phyloP scores from a whole-genome alignment of 2,113 vertebrate genomes.

The Archocentrus centrarchus region DNA sequence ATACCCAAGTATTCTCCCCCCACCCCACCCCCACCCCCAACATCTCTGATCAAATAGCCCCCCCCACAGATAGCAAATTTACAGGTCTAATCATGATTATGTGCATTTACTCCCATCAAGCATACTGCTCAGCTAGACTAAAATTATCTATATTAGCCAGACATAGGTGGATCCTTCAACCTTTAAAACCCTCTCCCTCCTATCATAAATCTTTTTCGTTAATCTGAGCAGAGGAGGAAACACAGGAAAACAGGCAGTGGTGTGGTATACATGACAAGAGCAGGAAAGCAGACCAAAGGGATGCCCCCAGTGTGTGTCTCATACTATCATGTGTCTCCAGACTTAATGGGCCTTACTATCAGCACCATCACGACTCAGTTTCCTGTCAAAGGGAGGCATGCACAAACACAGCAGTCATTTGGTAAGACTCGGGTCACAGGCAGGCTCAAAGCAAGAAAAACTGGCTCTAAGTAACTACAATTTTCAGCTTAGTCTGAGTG shows the following conservation, averaged over 20 bases:
- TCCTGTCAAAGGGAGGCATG: slow-evolving; percentile 72
- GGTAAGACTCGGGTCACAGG: slow-evolving; percentile 22
- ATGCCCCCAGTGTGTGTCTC: slow-evolving; percentile 63
- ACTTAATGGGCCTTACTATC: slow-evolving; percentile 74
- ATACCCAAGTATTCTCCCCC: slow-evolving; percentile 34
- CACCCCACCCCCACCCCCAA: neutral
- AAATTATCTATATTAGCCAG: slow-evolving; percentile 13
- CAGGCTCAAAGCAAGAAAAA: slow-evolving; percentile 17
- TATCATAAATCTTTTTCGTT: neutral
- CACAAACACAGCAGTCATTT: slow-evolving; percentile 66
- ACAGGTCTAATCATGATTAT: slow-evolving; percentile 23
- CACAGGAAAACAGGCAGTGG: slow-evolving; percentile 42
- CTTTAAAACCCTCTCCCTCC: neutral
- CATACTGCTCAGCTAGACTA: neutral
- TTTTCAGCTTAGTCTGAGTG: neutral
- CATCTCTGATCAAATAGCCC: slow-evolving; percentile 3
- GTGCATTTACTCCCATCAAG: slow-evolving; percentile 5
- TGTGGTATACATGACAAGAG: slow-evolving; percentile 44
- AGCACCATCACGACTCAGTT: slow-evolving; percentile 65
- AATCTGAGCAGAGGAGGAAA: slow-evolving; percentile 27
- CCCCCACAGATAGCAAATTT: neutral
- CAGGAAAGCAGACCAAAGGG: slow-evolving; percentile 44
- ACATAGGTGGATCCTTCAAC: neutral
- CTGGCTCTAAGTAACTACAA: slow-evolving; percentile 11
- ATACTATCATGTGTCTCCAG: slow-evolving; percentile 73